Evolutionary conservation across 2,113 vertebrate genomes (phyloP), one percentile per base, ranked within the genome.

Genomic region (Anhinga rufa): DNA sequence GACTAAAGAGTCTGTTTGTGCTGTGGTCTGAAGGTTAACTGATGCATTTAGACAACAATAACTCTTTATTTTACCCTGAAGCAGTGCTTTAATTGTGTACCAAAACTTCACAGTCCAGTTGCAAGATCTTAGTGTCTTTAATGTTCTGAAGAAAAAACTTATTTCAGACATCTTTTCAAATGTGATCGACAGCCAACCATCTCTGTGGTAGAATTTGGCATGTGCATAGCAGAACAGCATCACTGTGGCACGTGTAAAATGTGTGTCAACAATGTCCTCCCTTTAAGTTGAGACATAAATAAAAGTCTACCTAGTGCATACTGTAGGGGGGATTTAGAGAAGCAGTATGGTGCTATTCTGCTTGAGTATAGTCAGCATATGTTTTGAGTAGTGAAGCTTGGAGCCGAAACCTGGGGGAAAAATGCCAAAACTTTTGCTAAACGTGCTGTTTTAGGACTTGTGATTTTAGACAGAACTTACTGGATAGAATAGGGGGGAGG

Each of bases 61-160:
- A 38, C 25, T 79, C 70, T 76, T 42, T 74, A 31, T 86, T 96
- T 91, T 82, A 91, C 52, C 38, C 44, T 57, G 32, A 57, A 94
- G 61, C 62, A 40, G 32, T 91, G 31, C 46, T 91, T 84, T 55
- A 70, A n/a, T 49, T 82, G 28, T 72, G 14, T 91, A 46, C 42
- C 65, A 48, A 52, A 91, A 68, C 36, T 61, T 79, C 12, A 28
- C 52, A 69, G 32, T 68, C 31, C 42, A 52, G 16, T 78, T 91
- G 83, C 26, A 84, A 64, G 60, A 70, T 78, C 65, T 84, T 38
- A 34, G 17, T 38, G 16, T 54, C 74, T 89, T 78, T 81, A 44
- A 57, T 71, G 29, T 34, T 79, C 20, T 52, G 61, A 48, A 29
- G 21, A 52, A 77, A 90, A 58, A 13, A 22, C 13, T 82, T n/a